Conservation (phyloP, 2,797 vertebrate species). For the Nothura maculosa region DNA sequence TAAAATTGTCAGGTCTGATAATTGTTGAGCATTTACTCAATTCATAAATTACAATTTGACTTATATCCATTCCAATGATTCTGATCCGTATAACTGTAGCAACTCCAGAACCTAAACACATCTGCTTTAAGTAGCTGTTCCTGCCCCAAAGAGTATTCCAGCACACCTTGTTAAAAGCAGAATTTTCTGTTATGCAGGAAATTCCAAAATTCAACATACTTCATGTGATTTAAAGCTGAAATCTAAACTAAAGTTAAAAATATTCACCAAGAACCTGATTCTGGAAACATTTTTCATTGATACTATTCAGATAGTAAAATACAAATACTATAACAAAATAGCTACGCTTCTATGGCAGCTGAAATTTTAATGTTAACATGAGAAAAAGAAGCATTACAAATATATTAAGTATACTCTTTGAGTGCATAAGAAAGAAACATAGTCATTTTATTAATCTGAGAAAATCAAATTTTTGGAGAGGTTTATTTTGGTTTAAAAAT, state of each 20-base stretch:
- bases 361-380: not conserved
- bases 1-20: not conserved
- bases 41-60: slow-evolving; percentile 11
- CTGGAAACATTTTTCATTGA: not conserved
- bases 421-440: not conserved
- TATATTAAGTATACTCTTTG: not conserved
- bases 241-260: not conserved
- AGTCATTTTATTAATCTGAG: not conserved
- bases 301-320: not conserved
- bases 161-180: not conserved
- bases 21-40: not conserved
- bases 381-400: slow-evolving; percentile 7
- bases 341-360: not conserved
- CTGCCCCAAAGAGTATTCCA: not conserved
- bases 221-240: not conserved
- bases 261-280: not conserved
- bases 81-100: not conserved
- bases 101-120: not conserved
- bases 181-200: not conserved
- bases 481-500: not conserved
- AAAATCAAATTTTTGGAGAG: not conserved
- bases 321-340: not conserved
- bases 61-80: not conserved
- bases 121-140: not conserved
- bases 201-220: not conserved